A percentile compares a stretch with the other conserved stretches of the same genome.
Conservation (phyloP, 2,888 invertebrate species). For the Lottia scabra region DNA sequence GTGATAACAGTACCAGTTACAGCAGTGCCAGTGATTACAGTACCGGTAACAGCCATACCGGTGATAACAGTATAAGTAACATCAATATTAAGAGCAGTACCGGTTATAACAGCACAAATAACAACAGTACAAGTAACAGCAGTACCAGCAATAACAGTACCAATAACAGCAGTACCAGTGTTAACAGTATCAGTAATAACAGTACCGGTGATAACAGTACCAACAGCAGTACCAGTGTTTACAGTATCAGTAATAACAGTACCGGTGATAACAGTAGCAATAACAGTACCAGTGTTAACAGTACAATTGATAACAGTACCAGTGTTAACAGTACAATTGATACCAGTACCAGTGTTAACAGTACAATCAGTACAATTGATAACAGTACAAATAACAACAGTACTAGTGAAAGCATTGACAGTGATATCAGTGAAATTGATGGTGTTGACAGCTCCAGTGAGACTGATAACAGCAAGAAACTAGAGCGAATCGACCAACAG, state of each 20-base stretch:
- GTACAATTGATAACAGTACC: neutral
- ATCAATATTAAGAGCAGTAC: constrained; percentile 1
- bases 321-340: constrained; percentile 5
- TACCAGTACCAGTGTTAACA: constrained; percentile 3
- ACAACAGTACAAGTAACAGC: no score
- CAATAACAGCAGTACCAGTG: constrained; percentile 7
- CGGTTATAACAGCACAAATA: constrained; percentile 8
- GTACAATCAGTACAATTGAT: neutral
- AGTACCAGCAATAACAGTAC: neutral
- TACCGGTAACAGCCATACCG: constrained; percentile 8
- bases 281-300: neutral
- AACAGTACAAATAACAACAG: constrained; percentile 1
- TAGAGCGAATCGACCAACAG: no score
- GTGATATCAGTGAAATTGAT: no score
- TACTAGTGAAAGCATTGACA: neutral
- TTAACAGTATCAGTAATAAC: constrained; percentile 9
- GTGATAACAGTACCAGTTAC: constrained; percentile 8
- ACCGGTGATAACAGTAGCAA: neutral
- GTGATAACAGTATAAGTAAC: constrained; percentile 5
- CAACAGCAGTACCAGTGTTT: constrained; percentile 6
- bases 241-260: constrained; percentile 8
- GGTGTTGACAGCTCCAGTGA: no score
- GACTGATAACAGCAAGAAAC: no score
- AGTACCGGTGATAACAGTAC: neutral
- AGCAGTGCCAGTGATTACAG: neutral